Evolutionary conservation across 2,113 vertebrate species (phyloP), one percentile per base, ranked within the genome.

Genomic region (Asarcornis scutulata): DNA sequence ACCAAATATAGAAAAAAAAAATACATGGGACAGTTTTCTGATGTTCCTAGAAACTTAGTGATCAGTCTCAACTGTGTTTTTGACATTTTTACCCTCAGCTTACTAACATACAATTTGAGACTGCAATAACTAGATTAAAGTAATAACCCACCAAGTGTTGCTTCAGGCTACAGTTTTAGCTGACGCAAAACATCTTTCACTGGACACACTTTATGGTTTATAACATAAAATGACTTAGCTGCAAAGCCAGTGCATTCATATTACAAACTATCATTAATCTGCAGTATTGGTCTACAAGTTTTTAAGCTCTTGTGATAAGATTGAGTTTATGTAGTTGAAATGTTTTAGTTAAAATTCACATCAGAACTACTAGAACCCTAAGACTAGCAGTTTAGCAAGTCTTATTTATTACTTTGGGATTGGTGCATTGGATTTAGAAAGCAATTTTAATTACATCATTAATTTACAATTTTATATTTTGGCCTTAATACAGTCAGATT

Each of bases 71-170:
- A 60, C 93, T 87, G 80, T 66, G 63, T 48, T 92, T 97, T 95
- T 92, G 87, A 95, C 96, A 96, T 96, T 97, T 97, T 85, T 96
- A 93, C 81, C 38, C 64, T 92, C 67, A 59, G 71, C 82, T 97
- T 96, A 93, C 89, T 94, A 97, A 96, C 64, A 81, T 42, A 83
- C 93, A 96, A 91, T 98, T 96, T 94, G 97, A 97, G 95, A 96
- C 82, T 97, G 91, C 94, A 96, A 95, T 97, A 98, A 97, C 97
- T 91, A 96, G 96, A 98, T 98, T 98, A 97, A 97, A 98, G 96
- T 89, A 97, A 97, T 96, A 97, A 97, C 92, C 95, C 76, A 97
- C 75, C 11, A 95, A 97, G 84, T 85, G 77, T 89, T 94, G 95
- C 97, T 96, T 83, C 89, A 95, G 97, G 98, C 96, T 97, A 95